Percentiles rank a stretch among this genome's conserved stretches.
phyloP scores from a whole-genome alignment of 64 coral and sea anemone genomes.

The Montipora sp. region DNA sequence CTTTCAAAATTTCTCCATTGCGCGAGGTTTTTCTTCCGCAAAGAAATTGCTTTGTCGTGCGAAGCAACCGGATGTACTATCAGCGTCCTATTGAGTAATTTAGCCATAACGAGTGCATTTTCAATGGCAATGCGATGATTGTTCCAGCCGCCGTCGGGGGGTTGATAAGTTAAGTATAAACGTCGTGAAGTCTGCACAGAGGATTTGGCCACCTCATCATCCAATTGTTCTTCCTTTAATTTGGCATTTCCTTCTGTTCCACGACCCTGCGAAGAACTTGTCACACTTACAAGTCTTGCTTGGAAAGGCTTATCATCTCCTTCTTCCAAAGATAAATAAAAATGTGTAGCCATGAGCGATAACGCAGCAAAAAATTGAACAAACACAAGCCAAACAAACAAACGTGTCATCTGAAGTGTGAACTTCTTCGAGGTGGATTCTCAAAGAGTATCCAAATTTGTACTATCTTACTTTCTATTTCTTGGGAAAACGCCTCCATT shows the following conservation, averaged over 20 bases:
- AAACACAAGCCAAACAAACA: slow-evolving; percentile 13
- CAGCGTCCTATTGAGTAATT: slow-evolving; percentile 49
- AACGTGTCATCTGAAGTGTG: slow-evolving; percentile 11
- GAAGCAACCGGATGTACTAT: slow-evolving; percentile 54
- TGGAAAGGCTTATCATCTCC: not conserved
- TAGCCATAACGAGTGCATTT: slow-evolving; percentile 58
- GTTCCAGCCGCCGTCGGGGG: slow-evolving; percentile 66
- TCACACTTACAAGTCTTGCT: not conserved
- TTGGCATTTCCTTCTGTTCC: not conserved
- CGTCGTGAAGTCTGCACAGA: slow-evolving; percentile 29
- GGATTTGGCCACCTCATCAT: slow-evolving; percentile 47
- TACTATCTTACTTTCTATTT: not conserved
- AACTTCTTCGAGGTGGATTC: not conserved
- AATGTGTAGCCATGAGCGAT: slow-evolving; percentile 10
- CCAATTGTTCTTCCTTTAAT: slow-evolving; percentile 7
- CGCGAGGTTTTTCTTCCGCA: slow-evolving; percentile 27
- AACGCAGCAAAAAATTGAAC: not conserved
- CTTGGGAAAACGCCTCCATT: not conserved
- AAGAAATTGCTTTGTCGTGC: slow-evolving; percentile 20
- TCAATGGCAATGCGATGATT: slow-evolving; percentile 62
- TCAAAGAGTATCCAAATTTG: not conserved
- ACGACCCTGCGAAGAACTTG: not conserved
- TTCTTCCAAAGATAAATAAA: slow-evolving; percentile 27
- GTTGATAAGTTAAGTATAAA: slow-evolving; percentile 65
- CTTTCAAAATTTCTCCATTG: slow-evolving; percentile 44